Evolutionary conservation across 2,888 invertebrate genomes (phyloP).

Genomic region (Euzetes globulus): DNA sequence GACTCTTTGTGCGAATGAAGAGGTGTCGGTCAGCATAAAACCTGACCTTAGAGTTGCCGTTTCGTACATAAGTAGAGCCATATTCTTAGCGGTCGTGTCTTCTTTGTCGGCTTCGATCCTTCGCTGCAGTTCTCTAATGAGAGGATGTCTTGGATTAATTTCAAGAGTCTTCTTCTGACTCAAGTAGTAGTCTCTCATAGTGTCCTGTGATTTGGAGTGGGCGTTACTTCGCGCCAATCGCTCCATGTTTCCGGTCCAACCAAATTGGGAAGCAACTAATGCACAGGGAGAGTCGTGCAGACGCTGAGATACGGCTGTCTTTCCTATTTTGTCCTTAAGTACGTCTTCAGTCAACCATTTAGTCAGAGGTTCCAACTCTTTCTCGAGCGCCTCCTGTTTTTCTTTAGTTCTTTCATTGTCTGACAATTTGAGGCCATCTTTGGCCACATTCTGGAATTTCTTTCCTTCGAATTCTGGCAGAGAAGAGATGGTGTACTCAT

Average conservation of each 20-base stretch:
- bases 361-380: conserved; percentile 75
- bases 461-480: conserved; percentile 96
- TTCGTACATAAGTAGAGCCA: conserved; percentile 80
- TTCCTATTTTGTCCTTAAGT: conserved; percentile 68
- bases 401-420: conserved; percentile 64
- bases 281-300: conserved; percentile 89
- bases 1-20: conserved; percentile 79
- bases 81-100: conserved; percentile 69
- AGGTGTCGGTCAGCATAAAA: conserved; percentile 77
- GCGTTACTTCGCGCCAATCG: conserved; percentile 88
- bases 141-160: conserved; percentile 93
- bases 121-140: conserved; percentile 79
- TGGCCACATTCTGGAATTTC: conserved; percentile 99
- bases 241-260: conserved; percentile 99
- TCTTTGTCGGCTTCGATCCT: conserved; percentile 67
- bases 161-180: conserved; percentile 94
- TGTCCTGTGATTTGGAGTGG: conserved; percentile 89
- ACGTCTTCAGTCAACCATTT: conserved; percentile 79
- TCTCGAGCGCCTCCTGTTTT: conserved; percentile 65
- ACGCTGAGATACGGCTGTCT: conserved; percentile 76
- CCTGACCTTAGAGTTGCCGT: conserved; percentile 89
- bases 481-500: conserved; percentile 93
- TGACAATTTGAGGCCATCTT: conserved; percentile 84
- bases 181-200: conserved; percentile 77
- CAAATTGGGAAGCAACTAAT: conserved; percentile 89